These are phyloP conservation scores for Pachliopta kotzebuea DNA, from an alignment of 2,888 invertebrate species.

Conservation along the genomic window DNA sequence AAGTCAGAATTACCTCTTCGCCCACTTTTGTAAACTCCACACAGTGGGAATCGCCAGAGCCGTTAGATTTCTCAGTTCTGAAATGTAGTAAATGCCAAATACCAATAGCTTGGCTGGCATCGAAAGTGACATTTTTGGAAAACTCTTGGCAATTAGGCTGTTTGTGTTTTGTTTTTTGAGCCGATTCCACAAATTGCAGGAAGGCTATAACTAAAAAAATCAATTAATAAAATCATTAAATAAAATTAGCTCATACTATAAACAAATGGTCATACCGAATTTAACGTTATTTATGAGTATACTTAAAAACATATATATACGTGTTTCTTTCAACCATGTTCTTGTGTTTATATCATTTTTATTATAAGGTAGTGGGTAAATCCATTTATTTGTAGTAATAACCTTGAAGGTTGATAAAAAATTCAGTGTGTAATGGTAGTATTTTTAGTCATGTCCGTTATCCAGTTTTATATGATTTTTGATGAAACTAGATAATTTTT, in stretches of 20 bases:
- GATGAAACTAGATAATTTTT: too few relatives aligned
- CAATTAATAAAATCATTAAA: background rate
- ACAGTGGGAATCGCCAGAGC: constrained; percentile 54
- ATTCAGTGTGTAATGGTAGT: too few relatives aligned
- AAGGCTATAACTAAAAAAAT: constrained; percentile 35
- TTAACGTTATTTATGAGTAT: background rate
- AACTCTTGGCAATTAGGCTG: constrained; percentile 56
- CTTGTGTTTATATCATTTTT: too few relatives aligned
- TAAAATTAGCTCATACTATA: background rate
- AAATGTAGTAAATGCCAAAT: constrained; percentile 60
- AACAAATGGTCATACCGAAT: constrained; percentile 4
- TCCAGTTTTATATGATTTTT: too few relatives aligned
- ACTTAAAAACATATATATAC: too few relatives aligned
- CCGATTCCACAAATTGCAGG: constrained; percentile 32
- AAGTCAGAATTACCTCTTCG: constrained; percentile 45
- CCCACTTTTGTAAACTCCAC: constrained; percentile 52
- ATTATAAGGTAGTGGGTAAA: too few relatives aligned
- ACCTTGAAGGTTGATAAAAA: too few relatives aligned
- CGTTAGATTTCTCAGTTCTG: constrained; percentile 50
- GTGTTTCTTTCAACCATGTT: too few relatives aligned
- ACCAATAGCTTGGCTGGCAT: constrained; percentile 57
- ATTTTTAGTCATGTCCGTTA: too few relatives aligned
- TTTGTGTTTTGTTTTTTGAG: constrained; percentile 40
- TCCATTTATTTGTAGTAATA: too few relatives aligned
- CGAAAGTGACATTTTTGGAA: constrained; percentile 54